These are phyloP conservation scores for Gavialis gangeticus DNA, from an alignment of 2,113 vertebrate species.

Conservation along the genomic window DNA sequence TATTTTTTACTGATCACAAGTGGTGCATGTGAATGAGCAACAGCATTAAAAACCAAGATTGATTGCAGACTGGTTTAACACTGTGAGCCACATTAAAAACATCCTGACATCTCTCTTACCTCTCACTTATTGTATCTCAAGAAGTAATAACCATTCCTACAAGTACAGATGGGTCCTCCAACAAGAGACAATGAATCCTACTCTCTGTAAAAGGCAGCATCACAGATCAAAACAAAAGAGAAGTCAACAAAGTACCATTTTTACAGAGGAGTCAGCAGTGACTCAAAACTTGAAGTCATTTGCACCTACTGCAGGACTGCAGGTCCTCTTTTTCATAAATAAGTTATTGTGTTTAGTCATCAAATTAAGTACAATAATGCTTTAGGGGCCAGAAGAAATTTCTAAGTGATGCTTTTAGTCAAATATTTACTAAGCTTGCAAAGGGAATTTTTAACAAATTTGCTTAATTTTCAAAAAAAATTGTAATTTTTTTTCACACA, in stretches of 20 bases:
- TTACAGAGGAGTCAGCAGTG: neutral
- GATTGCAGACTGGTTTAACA: conserved; percentile 2
- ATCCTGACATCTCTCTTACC: conserved; percentile 9
- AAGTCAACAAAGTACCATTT: conserved; percentile 6
- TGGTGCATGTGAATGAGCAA: neutral
- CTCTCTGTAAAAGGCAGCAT: conserved; percentile 3
- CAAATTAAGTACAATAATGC: conserved; percentile 36
- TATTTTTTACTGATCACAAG: conserved; percentile 5
- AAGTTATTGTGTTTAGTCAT: neutral
- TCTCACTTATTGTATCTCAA: conserved; percentile 37
- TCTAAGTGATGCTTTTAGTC: neutral
- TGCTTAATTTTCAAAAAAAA: neutral
- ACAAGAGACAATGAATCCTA: conserved; percentile 14
- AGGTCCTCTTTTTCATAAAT: conserved; percentile 24
- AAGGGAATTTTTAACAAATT: neutral
- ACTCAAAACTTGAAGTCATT: neutral
- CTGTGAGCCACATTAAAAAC: neutral
- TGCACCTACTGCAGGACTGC: neutral
- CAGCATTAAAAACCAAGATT: conserved; percentile 7
- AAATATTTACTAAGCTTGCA: conserved; percentile 27
- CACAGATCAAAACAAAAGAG: neutral
- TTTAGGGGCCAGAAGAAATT: neutral
- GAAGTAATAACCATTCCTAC: conserved; percentile 33
- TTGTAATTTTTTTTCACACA: neutral
- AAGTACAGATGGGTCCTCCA: conserved; percentile 30